phyloP scores from a whole-genome alignment of 2,888 invertebrate species.

The Lasioglossum leucozonium region DNA sequence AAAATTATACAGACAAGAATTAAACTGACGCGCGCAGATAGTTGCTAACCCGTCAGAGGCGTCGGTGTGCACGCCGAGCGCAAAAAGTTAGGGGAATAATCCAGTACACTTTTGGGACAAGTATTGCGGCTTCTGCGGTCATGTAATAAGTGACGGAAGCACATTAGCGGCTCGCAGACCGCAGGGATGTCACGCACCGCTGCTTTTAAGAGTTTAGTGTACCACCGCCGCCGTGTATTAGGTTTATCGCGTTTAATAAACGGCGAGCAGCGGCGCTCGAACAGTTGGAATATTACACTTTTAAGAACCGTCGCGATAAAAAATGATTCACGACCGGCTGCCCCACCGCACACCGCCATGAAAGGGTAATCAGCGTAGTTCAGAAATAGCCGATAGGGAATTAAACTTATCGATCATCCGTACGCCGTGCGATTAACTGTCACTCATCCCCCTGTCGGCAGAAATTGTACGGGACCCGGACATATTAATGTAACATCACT shows the following conservation, averaged over 20 bases:
- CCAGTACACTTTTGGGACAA: not conserved
- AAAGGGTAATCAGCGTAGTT: not conserved
- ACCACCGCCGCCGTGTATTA: not conserved
- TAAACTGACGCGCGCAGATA: no score
- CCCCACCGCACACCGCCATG: no score
- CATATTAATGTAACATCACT: conserved; percentile 6
- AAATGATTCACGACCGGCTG: not conserved
- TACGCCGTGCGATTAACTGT: not conserved
- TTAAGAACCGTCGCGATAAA: not conserved
- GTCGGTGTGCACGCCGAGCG: not conserved
- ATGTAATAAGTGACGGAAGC: not conserved
- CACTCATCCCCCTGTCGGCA: conserved; percentile 8
- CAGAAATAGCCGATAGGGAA: not conserved
- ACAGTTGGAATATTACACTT: not conserved
- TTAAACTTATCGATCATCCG: conserved; percentile 11
- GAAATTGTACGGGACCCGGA: not conserved
- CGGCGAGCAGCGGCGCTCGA: not conserved
- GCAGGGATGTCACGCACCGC: not conserved
- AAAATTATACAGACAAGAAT: not conserved
- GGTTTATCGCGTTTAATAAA: conserved; percentile 2
- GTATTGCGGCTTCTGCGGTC: conserved; percentile 1
- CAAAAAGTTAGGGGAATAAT: not conserved
- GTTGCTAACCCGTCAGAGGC: not conserved
- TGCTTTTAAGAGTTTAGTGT: conserved; percentile 8
- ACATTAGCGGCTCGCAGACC: not conserved